Conservation (phyloP, 92 coral and sea anemone species). For the Bergia puertoricense region DNA sequence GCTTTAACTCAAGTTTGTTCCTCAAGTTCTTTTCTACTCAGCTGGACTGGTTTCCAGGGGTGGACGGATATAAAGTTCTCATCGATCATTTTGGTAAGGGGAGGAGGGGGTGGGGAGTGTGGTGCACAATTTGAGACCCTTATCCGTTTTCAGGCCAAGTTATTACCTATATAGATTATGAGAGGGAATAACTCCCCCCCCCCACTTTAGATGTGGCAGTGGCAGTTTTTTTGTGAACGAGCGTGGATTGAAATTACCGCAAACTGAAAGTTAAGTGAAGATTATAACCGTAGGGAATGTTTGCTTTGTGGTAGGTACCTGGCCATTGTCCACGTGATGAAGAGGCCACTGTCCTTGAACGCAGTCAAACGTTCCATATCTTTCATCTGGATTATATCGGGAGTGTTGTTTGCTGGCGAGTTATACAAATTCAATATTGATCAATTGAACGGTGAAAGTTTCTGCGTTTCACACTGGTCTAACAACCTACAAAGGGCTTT, state of each 20-base stretch:
- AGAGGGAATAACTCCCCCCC: too few relatives aligned
- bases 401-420: conserved; percentile 1
- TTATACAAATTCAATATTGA: background rate
- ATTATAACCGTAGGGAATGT: background rate
- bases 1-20: too few relatives aligned
- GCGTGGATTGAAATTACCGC: background rate
- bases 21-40: too few relatives aligned
- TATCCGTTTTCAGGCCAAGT: too few relatives aligned
- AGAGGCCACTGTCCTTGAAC: conserved; percentile 17
- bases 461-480: conserved; percentile 18
- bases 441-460: background rate
- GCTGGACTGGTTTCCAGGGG: too few relatives aligned
- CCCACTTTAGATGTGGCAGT: too few relatives aligned
- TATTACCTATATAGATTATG: too few relatives aligned
- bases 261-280: background rate
- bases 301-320: conserved; percentile 12
- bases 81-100: too few relatives aligned
- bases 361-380: conserved; percentile 20
- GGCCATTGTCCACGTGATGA: conserved; percentile 44
- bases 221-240: background rate
- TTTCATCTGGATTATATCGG: conserved; percentile 19
- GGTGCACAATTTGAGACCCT: too few relatives aligned
- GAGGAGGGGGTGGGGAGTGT: too few relatives aligned
- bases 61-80: too few relatives aligned
- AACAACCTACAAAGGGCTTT: background rate